Percentiles rank a stretch among this genome's conserved stretches.
Conservation (phyloP, 92 coral and sea anemone genomes). For the Zoanthus solanderi region DNA sequence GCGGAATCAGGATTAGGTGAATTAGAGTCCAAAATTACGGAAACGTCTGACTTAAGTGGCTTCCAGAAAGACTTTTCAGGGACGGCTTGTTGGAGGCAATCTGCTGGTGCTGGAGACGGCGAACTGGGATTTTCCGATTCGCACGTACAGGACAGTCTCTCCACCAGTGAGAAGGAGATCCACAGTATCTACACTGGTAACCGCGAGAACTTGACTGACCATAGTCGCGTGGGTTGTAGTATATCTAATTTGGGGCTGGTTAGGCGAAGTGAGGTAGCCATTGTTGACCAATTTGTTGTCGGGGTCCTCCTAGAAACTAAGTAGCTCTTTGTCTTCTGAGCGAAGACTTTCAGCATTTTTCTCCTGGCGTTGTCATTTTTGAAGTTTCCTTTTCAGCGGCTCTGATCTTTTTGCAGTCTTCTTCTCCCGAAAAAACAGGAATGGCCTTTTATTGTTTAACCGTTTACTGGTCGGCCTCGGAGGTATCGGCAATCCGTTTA, state of each 20-base stretch:
- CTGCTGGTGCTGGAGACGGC: background rate
- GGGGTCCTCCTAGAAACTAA: too few species aligned
- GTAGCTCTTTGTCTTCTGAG: background rate
- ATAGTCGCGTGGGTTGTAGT: slow-evolving; percentile 2
- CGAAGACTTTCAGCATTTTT: background rate
- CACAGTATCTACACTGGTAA: background rate
- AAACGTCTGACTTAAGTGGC: background rate
- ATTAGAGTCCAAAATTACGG: background rate
- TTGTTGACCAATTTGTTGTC: too few species aligned
- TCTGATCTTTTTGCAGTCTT: background rate
- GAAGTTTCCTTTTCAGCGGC: slow-evolving; percentile 9
- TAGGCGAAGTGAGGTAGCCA: background rate
- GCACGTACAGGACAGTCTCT: background rate
- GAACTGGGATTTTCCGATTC: background rate
- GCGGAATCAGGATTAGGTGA: background rate
- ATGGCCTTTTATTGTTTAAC: background rate
- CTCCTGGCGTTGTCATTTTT: background rate
- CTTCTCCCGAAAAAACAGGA: background rate
- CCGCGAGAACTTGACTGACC: background rate
- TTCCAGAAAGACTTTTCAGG: background rate
- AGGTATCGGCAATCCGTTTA: background rate
- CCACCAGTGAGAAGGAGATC: slow-evolving; percentile 14
- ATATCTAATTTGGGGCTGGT: background rate
- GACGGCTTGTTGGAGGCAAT: slow-evolving; percentile 9
- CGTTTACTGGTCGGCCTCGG: background rate